phyloP scores from a whole-genome alignment of 2,113 vertebrate genomes.

The Pollimyrus isidori region DNA sequence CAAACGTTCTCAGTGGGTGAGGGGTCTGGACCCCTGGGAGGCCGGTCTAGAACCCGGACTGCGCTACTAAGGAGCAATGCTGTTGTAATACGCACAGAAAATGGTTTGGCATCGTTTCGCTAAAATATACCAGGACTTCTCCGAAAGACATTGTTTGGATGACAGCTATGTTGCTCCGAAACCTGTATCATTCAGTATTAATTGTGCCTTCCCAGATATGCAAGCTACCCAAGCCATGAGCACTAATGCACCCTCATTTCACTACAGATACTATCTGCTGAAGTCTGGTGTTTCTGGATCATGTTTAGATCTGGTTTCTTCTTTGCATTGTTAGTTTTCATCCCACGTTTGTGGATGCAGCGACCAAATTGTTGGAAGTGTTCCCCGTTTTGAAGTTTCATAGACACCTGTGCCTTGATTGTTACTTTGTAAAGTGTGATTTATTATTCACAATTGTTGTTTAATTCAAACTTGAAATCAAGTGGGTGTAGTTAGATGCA shows the following conservation, averaged over 20 bases:
- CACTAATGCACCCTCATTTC: too few species aligned
- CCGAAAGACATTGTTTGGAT: neutral
- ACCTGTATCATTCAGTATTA: neutral
- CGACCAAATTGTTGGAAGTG: neutral
- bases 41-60: neutral
- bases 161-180: neutral
- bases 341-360: neutral
- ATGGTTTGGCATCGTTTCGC: neutral
- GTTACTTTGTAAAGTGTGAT: too few species aligned
- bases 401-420: too few species aligned
- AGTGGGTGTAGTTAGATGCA: too few species aligned
- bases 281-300: too few species aligned
- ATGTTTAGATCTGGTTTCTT: neutral
- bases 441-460: too few species aligned
- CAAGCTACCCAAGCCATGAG: too few species aligned
- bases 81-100: neutral
- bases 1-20: too few species aligned
- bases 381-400: neutral
- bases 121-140: neutral
- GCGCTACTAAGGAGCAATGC: neutral
- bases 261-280: too few species aligned
- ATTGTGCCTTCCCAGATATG: neutral
- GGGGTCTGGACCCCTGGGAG: too few species aligned
- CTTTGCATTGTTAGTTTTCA: neutral
- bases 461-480: too few species aligned